Conservation (phyloP, 2,113 vertebrate species). For the Heterotis niloticus region DNA sequence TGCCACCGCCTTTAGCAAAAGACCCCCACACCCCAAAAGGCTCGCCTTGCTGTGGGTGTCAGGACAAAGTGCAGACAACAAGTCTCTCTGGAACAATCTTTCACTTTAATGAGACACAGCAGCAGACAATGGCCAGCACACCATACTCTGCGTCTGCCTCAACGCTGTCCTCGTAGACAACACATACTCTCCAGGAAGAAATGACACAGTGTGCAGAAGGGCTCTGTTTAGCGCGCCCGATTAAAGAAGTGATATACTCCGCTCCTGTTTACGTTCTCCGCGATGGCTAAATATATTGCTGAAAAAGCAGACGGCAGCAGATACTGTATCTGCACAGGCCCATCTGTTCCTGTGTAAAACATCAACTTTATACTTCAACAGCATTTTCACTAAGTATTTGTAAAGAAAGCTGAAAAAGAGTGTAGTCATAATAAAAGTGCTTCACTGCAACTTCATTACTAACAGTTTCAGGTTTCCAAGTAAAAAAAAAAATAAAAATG, state of each 20-base stretch:
- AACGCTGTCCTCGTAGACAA: not conserved
- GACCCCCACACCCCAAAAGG: not conserved
- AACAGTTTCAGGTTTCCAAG: no score
- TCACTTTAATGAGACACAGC: not conserved
- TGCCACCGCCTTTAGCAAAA: constrained; percentile 17
- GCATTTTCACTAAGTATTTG: not conserved
- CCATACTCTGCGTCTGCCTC: not conserved
- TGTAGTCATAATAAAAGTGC: no score
- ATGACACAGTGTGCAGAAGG: constrained; percentile 1
- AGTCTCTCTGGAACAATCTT: not conserved
- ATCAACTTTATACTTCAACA: no score
- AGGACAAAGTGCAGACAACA: not conserved
- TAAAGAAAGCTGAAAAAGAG: no score
- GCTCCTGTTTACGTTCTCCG: not conserved
- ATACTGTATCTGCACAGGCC: not conserved
- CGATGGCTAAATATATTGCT: not conserved
- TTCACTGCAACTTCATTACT: no score
- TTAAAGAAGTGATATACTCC: not conserved
- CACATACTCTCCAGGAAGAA: not conserved
- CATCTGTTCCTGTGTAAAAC: not conserved
- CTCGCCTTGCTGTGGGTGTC: not conserved
- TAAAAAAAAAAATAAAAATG: no score
- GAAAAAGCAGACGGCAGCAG: not conserved
- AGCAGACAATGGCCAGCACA: not conserved
- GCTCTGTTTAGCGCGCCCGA: not conserved